Percentiles rank a stretch among this genome's conserved stretches.
Evolutionary conservation across 2,797 vertebrate species (phyloP).

Genomic region (Coluber constrictor): DNA sequence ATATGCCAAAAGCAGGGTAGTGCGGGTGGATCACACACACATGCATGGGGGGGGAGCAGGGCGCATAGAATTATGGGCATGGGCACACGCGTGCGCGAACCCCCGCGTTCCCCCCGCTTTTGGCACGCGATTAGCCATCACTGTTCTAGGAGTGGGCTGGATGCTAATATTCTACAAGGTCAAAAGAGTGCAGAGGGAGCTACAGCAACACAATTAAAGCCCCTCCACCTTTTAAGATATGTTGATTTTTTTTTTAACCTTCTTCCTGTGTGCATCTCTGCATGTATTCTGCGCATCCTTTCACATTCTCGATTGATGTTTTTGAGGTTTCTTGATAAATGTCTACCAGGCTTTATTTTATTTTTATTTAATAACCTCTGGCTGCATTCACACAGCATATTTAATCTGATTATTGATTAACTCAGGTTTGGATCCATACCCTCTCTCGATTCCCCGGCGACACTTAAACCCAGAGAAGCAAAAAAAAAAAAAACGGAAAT

Average conservation of each 20-base stretch:
- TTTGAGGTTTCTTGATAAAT: neutral
- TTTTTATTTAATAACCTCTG: neutral
- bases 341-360: neutral
- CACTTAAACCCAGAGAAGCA: neutral
- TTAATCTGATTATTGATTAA: neutral
- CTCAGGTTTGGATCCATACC: neutral
- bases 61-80: too few relatives aligned
- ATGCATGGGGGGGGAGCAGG: too few relatives aligned
- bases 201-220: neutral
- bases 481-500: too few relatives aligned
- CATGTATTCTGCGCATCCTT: neutral
- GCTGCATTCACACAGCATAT: neutral
- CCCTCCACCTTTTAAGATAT: neutral
- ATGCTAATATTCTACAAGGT: too few relatives aligned
- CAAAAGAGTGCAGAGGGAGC: neutral
- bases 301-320: neutral
- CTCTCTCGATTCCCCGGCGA: neutral
- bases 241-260: neutral
- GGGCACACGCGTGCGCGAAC: too few relatives aligned
- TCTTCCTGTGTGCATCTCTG: neutral
- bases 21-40: too few relatives aligned
- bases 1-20: too few relatives aligned
- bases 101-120: too few relatives aligned
- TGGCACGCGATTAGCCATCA: too few relatives aligned
- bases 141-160: too few relatives aligned